Conservation (phyloP, 1,140 invertebrate genomes). For the Melanaphis sacchari region DNA sequence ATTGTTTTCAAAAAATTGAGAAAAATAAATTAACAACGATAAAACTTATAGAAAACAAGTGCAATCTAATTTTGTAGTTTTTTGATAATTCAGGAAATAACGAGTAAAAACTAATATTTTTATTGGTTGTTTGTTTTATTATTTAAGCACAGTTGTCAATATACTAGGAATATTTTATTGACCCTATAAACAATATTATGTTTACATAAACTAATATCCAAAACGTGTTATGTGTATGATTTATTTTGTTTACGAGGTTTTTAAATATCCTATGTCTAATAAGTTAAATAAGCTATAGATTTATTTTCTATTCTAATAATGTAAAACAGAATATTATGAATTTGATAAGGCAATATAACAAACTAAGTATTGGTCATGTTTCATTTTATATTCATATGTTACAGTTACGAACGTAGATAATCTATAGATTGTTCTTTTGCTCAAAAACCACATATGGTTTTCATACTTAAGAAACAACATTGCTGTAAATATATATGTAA, state of each 20-base stretch:
- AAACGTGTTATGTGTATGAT: neutral
- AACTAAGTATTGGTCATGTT: neutral
- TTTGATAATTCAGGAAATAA: neutral
- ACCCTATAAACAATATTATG: neutral
- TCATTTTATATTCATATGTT: neutral
- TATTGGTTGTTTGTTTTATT: no score
- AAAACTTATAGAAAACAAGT: neutral
- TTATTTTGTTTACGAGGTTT: neutral
- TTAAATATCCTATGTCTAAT: neutral
- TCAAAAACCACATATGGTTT: neutral
- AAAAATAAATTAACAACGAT: neutral
- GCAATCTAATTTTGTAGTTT: neutral
- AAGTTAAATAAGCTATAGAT: neutral
- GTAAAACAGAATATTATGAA: neutral
- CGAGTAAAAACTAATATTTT: neutral
- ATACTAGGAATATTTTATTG: neutral
- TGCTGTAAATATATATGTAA: neutral
- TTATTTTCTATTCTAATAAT: neutral
- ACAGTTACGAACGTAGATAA: neutral
- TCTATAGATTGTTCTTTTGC: neutral
- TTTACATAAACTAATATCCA: neutral
- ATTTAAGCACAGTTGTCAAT: neutral
- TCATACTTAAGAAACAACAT: neutral
- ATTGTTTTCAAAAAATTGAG: neutral
- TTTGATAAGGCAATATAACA: neutral